A percentile compares a stretch with the other conserved stretches of the same genome.
Evolutionary conservation across 2,113 vertebrate genomes (phyloP).

Genomic region (Crypturellus undulatus): DNA sequence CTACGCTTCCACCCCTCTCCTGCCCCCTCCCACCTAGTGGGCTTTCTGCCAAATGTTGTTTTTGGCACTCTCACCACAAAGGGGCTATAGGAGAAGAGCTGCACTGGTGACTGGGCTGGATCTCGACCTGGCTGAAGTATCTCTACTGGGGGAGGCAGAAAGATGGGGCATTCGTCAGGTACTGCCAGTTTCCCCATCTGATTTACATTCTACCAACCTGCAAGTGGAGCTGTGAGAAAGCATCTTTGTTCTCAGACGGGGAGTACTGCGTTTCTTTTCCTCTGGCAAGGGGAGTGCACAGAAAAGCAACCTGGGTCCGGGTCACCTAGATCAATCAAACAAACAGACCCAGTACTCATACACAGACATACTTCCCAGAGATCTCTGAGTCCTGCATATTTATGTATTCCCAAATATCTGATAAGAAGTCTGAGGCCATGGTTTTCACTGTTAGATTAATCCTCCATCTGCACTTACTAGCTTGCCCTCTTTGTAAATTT

Average conservation of each 20-base stretch:
- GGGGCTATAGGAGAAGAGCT: background rate
- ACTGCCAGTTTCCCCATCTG: background rate
- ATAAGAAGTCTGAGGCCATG: background rate
- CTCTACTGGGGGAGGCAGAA: background rate
- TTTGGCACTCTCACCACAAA: background rate
- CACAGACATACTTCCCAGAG: background rate
- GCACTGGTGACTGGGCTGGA: fast-evolving
- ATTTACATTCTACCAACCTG: background rate
- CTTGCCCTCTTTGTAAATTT: background rate
- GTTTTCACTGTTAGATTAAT: background rate
- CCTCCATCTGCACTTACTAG: background rate
- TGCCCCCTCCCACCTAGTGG: background rate
- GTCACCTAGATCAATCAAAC: background rate
- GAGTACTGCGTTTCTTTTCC: background rate
- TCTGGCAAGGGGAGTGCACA: background rate
- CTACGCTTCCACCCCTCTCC: fast-evolving
- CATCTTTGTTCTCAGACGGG: background rate
- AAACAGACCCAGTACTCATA: background rate
- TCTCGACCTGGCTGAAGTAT: background rate
- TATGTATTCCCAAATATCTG: background rate
- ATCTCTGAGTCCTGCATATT: background rate
- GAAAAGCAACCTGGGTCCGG: background rate
- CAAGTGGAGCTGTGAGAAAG: background rate
- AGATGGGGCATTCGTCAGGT: background rate
- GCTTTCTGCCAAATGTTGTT: background rate